Evolutionary conservation across 2,888 invertebrate species (phyloP).

Genomic region (Eucera pruinosa): DNA sequence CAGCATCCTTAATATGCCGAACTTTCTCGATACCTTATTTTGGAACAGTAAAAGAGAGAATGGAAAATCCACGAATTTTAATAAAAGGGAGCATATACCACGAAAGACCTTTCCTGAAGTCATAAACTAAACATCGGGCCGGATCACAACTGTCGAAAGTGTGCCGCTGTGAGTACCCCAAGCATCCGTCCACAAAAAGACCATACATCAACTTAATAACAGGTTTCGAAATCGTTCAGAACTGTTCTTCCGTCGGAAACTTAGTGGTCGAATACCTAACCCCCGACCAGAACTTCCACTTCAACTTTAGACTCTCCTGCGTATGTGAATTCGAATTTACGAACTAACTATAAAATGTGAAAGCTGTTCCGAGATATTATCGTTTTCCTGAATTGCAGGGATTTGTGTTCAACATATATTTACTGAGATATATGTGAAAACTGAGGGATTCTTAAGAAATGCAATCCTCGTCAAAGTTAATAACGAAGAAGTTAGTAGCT

Average conservation of each 20-base stretch:
- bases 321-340: constrained; percentile 8
- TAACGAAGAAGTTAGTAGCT: too few species aligned
- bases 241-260: constrained; percentile 11
- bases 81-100: not conserved
- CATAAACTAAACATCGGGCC: constrained; percentile 9
- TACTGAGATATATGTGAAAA: too few species aligned
- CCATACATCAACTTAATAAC: constrained; percentile 36
- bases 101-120: not conserved
- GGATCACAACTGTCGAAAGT: constrained; percentile 9
- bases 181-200: constrained; percentile 12
- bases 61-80: constrained; percentile 7
- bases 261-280: constrained; percentile 8
- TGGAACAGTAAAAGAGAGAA: not conserved
- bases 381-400: not conserved
- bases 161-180: constrained; percentile 11
- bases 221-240: constrained; percentile 26
- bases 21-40: too few species aligned
- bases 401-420: not conserved
- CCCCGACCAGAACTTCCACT: not conserved
- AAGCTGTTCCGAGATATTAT: not conserved
- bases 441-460: too few species aligned
- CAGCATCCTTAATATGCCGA: too few species aligned
- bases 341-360: not conserved
- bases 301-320: not conserved
- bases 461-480: too few species aligned